Evolutionary conservation across 2,113 vertebrate genomes (phyloP), one percentile per base, ranked within the genome.

Genomic region (Protomyctophum bolini): DNA sequence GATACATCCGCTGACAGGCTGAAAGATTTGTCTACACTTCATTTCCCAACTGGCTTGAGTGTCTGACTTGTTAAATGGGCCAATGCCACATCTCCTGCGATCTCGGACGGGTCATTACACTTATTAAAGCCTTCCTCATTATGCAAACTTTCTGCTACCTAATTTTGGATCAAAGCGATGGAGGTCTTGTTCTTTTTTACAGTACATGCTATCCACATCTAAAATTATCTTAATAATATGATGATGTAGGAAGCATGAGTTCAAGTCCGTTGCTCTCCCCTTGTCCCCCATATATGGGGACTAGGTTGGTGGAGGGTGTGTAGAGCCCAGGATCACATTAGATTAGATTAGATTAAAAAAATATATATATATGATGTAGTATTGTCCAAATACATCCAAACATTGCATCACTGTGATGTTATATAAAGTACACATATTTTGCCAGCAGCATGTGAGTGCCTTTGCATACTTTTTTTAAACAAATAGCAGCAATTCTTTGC

Each of bases 21-120:
- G 6, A 60, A 29, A 61, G 28, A 76, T 63, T 21, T 59, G 63
- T 70, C 70, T 61, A 76, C 12, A 28, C 48, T 68, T 68, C 9
- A 62, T 29, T 52, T 64, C 8, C 54, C 1, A 2, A 33, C 58
- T 47, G 47, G n/a, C 33, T 14, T 47, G 29, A 58, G 50, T 15
- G 8, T 10, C 21, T 45, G 50, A 6, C 58, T 77, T 68, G 10
- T 71, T 77, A 63, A 71, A 72, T 63, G 14, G 52, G 29, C 59
- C 58, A 72, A 28, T 7, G 46, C 29, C 47, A 41, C 68, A 46
- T 72, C 10, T 54, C 51, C 58, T 66, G 58, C 15, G 68, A 56
- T 71, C 46, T 61, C 14, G 6, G 33, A 58, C 47, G 46, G 15
- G 10, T 52, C 55, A 70, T 76, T 54, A 56, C n/a, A 48, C 71